phyloP scores from a whole-genome alignment of 2,888 invertebrate genomes.

The Macrophya annulata region DNA sequence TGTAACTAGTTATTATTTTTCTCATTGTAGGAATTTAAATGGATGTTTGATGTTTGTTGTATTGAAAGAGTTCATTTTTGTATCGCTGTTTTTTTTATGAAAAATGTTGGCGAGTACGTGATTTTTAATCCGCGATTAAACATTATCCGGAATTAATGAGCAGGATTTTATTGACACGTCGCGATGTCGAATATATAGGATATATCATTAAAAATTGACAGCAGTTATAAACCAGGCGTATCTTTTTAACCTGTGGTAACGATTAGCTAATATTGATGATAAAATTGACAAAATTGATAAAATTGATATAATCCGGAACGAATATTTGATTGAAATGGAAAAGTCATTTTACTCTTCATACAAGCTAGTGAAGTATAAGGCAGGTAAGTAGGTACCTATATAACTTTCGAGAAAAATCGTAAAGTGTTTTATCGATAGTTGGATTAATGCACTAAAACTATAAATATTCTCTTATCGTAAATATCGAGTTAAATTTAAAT shows the following conservation, averaged over 20 bases:
- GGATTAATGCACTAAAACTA: slow-evolving; percentile 6
- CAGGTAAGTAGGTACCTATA: background rate
- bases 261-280: background rate
- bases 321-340: background rate
- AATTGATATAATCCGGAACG: too few relatives aligned
- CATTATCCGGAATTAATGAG: background rate
- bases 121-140: background rate
- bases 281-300: too few relatives aligned
- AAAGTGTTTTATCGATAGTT: slow-evolving; percentile 4
- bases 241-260: background rate
- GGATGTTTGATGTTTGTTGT: background rate
- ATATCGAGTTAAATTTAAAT: background rate
- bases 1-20: background rate
- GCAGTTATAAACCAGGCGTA: background rate
- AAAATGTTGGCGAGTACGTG: background rate
- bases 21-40: background rate
- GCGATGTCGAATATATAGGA: background rate
- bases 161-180: background rate
- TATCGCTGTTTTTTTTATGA: background rate
- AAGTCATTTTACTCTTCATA: background rate
- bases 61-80: background rate
- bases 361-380: background rate
- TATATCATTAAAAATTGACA: slow-evolving; percentile 21
- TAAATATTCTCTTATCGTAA: slow-evolving; percentile 20
- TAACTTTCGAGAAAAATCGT: background rate